Base-by-base conservation (phyloP, 2,888 invertebrate species). In the Tolmerus cingulatus region DNA sequence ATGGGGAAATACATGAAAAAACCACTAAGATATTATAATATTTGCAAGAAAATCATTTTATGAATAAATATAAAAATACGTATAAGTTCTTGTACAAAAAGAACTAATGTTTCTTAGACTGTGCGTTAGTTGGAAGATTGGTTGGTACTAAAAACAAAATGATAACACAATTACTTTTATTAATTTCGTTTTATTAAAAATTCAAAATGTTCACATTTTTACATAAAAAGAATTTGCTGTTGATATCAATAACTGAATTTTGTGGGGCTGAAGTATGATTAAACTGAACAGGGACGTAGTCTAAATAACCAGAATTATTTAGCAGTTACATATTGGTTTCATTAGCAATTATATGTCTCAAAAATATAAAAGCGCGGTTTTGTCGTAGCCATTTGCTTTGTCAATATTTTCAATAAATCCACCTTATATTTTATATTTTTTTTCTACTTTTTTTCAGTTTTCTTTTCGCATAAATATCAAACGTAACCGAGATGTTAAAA, bases 131-230 rank as follows among this genome's bases (percentile, higher is more conserved):
- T 40, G n/a, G 9, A 55, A 2, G 12, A 66, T 23, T 66, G 30
- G 4, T 76, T 37, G 76, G 40, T 16, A 76, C 14, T 76, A 14
- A 3, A 37, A 76, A 76, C 7, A 14, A 76, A 76, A 76, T 40
- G 34, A 76, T 12, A 76, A 76, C 76, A 76, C 34, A 76, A 37
- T 16, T 14, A 37, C 0, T 66, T 66, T 66, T 66, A 66, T 66
- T 66, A 78, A 78, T 37, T 78, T 78, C 19, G 23, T 78, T 78
- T 78, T 78, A 78, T 78, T 78, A 78, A 78, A 78, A 78, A 77
- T 40, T 76, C 76, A 78, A 78, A 78, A 78, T 78, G 78, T 78
- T 78, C 78, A 78, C 78, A 78, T 78, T 78, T 78, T 78, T 78
- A 78, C 78, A 78, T 78, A 78, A 78, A 23, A 9, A 14, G 9